Conservation (phyloP, 2,888 invertebrate species). For the Urechis unicinctus region DNA sequence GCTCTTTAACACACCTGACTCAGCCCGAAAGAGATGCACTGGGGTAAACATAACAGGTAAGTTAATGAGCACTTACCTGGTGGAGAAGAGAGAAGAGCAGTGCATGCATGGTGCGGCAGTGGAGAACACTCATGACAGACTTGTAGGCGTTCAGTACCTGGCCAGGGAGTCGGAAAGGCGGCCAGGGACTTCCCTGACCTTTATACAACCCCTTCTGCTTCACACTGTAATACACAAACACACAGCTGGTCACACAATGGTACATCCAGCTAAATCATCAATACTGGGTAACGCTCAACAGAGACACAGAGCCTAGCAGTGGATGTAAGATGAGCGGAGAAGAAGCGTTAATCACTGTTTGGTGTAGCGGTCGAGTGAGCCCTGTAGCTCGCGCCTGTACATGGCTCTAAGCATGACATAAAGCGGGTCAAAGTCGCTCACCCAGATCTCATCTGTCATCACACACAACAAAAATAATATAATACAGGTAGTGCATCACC, state of each 20-base stretch:
- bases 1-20: too few species aligned
- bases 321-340: background rate
- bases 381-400: constrained; percentile 83
- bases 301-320: too few species aligned
- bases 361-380: constrained; percentile 80
- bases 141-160: constrained; percentile 28
- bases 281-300: too few species aligned
- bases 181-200: constrained; percentile 62
- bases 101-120: constrained; percentile 58
- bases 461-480: too few species aligned
- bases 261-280: too few species aligned
- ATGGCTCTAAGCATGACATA: constrained; percentile 86
- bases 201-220: constrained; percentile 58
- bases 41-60: background rate
- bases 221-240: constrained; percentile 50
- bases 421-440: constrained; percentile 85
- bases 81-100: constrained; percentile 59
- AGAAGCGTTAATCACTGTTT: constrained; percentile 65
- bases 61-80: constrained; percentile 16
- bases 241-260: background rate
- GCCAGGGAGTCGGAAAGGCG: constrained; percentile 71
- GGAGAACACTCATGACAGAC: constrained; percentile 36
- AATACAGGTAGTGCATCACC: too few species aligned
- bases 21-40: background rate
- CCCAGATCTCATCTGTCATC: constrained; percentile 66